Evolutionary conservation across 53 echinoderm and acorn worm genomes (phyloP), one percentile per base, ranked within the genome.

Genomic region (Antedon mediterranea): DNA sequence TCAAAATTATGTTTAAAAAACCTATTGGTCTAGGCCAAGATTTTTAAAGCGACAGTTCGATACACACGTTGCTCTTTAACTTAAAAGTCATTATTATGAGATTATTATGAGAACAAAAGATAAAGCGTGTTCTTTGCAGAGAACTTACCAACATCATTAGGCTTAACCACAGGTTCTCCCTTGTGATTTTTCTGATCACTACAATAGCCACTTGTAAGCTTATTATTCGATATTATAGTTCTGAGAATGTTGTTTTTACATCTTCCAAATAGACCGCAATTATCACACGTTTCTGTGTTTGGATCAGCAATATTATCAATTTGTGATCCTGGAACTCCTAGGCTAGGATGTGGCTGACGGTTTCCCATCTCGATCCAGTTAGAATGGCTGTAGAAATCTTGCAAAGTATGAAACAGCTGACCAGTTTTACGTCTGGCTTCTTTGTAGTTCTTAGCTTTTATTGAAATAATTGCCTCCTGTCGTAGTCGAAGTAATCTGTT

Each of bases 351-450:
- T 57, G 57, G 57, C 57, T 57, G 15, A 26, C 23, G 57, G 23
- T 57, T 57, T 2, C 57, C 57, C 57, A 57, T 57, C 23, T 86
- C 86, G 31, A 86, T 75, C 82, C 86, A 86, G 78, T 86, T 86
- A 0, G 86, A 82, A 71, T 86, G 82, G 3, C 82, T 82, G 32
- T 86, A 86, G 75, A 86, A 86, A 44, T 79, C 79, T 14, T 86
- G 86, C 0, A 74, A 41, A 71, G 82, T 71, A 37, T 86, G 86
- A 0, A 86, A 77, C 3, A 75, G 76, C 42, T 82, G 77, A 3
- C 86, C 86, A 32, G 42, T 43, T 43, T 71, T 74, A 3, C n/a
- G 6, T 26, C 86, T 77, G 2, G 75, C 75, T 28, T 30, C 30
- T 72, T 82, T 74, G 42, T 82, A 86, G 71, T 82, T 15, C 57